Base-by-base conservation (phyloP, 30 jellyfish, hydroid and myxozoan species). In the Chironex yamaguchii region DNA sequence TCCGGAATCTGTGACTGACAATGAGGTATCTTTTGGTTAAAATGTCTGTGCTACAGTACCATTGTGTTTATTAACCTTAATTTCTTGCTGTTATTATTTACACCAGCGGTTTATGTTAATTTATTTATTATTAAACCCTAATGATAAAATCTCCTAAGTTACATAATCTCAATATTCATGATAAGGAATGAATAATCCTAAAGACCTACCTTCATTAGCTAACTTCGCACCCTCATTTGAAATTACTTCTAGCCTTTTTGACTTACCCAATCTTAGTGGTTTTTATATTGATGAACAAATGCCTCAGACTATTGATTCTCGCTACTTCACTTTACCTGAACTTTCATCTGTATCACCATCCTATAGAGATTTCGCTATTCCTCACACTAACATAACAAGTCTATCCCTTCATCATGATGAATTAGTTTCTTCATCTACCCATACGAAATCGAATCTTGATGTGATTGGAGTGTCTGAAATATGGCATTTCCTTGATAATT, bases 371-470 rank as follows among this genome's bases (percentile, higher is more conserved):
- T 62, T 79, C 66, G 62, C 90, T 53, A 79, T 79, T 25, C 67
- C 64, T 53, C 82, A 79, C 82, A 27, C 90, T 30, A 54, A 79
- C 42, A 79, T 79, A 25, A 79, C 71, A 54, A 53, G 82, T 53
- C 69, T 79, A 3, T 79, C 81, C 82, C 81, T 33, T 79, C 82
- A 79, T 79, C 82, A 79, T 79, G 81, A 79, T 79, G 90, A 79
- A 79, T 62, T 79, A 79, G 82, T 79, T 27, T 54, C 90, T 4
- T 29, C 64, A 62, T 58, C 90, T 30, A 53, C 69, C 34, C 82
- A 54, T 49, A 53, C 70, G 32, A 79, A 62, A 32, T 62, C 64
- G 69, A 79, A 79, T 31, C 90, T 32, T 54, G 79, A 72, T 72
- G 79, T 72, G 42, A 72, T 72, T 34, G 86, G 86, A 3, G 75